A percentile compares a stretch with the other conserved stretches of the same genome.
Evolutionary conservation across 2,888 invertebrate genomes (phyloP).

Genomic region (Dryobota labecula): DNA sequence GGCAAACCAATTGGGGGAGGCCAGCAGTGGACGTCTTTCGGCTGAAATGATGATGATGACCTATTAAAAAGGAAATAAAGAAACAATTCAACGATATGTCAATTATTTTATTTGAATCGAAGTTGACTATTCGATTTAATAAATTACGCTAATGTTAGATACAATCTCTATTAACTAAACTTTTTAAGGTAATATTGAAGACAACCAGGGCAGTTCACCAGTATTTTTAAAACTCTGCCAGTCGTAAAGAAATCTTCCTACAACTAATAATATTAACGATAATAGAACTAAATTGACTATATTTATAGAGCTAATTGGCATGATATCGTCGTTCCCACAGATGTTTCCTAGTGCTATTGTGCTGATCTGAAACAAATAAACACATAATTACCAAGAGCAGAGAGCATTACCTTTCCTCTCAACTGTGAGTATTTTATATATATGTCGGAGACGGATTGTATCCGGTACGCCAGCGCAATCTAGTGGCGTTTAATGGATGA

Average conservation of each 20-base stretch:
- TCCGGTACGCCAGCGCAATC: too few species aligned
- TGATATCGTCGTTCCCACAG: conserved; percentile 88
- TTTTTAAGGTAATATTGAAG: conserved; percentile 92
- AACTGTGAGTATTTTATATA: too few species aligned
- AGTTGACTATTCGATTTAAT: conserved; percentile 30
- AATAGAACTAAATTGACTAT: conserved; percentile 93
- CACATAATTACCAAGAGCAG: too few species aligned
- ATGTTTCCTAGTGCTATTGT: conserved; percentile 93
- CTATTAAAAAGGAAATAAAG: background rate
- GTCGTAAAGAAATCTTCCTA: conserved; percentile 94
- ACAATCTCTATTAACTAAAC: background rate
- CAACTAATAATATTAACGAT: conserved; percentile 92
- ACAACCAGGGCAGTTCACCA: conserved; percentile 95
- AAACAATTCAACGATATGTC: background rate
- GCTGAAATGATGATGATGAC: too few species aligned
- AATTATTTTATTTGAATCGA: conserved; percentile 38
- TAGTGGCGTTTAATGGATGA: too few species aligned
- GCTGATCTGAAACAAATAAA: conserved; percentile 90
- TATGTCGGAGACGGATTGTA: too few species aligned
- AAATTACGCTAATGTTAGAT: conserved; percentile 2
- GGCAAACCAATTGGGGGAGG: too few species aligned
- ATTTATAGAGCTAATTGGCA: conserved; percentile 93
- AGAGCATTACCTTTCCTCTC: too few species aligned
- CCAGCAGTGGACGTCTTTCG: too few species aligned
- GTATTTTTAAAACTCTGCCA: conserved; percentile 95